These are phyloP conservation scores for Cerastoderma edule DNA, from an alignment of 2,888 invertebrate species.

Conservation along the genomic window DNA sequence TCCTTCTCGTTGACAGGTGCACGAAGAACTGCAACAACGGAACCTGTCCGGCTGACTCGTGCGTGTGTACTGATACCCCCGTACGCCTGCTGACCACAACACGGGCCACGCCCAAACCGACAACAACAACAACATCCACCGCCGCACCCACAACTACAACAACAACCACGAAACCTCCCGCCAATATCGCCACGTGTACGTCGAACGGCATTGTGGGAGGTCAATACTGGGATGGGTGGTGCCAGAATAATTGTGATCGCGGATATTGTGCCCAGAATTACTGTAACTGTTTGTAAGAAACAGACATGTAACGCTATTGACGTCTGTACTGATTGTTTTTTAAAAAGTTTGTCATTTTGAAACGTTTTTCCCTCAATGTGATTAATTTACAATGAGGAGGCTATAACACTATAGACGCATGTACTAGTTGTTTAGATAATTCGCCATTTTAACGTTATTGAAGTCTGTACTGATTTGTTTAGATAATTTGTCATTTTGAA, in stretches of 20 bases:
- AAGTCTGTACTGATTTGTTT: no score
- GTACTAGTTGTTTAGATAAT: no score
- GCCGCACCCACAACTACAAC: not conserved
- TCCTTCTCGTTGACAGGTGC: no score
- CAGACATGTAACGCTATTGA: no score
- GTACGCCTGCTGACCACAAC: not conserved
- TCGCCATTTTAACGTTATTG: no score
- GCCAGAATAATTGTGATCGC: conserved; percentile 43
- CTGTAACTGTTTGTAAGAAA: conserved; percentile 30
- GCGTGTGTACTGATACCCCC: conserved; percentile 38
- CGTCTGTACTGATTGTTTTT: no score
- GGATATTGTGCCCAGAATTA: conserved; percentile 42
- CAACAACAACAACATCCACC: conserved; percentile 22
- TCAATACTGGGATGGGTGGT: conserved; percentile 53
- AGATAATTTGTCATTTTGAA: no score
- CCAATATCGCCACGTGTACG: conserved; percentile 17
- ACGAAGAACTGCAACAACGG: conserved; percentile 43
- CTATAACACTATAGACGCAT: no score
- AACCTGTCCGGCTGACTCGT: conserved; percentile 44
- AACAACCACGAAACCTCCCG: not conserved
- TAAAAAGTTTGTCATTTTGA: no score
- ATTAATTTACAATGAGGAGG: no score
- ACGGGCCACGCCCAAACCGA: conserved; percentile 17
- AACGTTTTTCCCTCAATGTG: no score
- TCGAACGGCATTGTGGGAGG: conserved; percentile 43